A percentile compares a stretch with the other conserved stretches of the same genome.
phyloP scores from a whole-genome alignment of 2,113 vertebrate species.

The Burhinus bistriatus region DNA sequence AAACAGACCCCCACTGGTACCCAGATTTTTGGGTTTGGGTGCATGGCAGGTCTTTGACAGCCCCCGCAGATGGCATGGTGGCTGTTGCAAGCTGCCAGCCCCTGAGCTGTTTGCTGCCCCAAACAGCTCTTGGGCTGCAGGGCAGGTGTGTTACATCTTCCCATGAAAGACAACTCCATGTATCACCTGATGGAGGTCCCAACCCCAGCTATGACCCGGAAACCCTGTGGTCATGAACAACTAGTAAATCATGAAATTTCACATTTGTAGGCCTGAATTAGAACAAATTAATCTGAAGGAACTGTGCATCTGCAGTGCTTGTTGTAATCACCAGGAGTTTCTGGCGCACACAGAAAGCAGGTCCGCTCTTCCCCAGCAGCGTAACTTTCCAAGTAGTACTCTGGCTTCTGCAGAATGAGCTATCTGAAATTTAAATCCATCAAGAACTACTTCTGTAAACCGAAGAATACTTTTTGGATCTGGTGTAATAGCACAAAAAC shows the following conservation, averaged over 20 bases:
- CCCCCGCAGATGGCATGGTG: fast-evolving
- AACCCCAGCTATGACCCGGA: neutral
- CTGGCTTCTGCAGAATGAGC: neutral
- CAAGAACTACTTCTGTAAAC: neutral
- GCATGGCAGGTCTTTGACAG: neutral
- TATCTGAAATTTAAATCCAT: neutral
- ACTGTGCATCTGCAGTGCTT: neutral
- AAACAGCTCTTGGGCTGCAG: neutral
- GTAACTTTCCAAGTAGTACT: neutral
- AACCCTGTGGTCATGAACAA: neutral
- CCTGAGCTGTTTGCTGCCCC: neutral
- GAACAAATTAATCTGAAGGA: neutral
- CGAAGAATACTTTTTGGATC: neutral
- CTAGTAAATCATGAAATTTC: neutral
- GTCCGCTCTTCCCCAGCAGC: neutral
- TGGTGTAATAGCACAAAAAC: neutral
- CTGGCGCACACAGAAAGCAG: neutral
- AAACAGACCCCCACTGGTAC: neutral
- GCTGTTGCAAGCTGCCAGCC: neutral
- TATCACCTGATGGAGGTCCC: neutral
- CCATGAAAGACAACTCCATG: fast-evolving
- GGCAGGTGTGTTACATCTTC: neutral
- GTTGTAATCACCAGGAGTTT: neutral
- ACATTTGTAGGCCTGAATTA: neutral
- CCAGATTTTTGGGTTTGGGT: neutral